Conservation (phyloP, 2,113 vertebrate genomes). For the Protomyctophum bolini region DNA sequence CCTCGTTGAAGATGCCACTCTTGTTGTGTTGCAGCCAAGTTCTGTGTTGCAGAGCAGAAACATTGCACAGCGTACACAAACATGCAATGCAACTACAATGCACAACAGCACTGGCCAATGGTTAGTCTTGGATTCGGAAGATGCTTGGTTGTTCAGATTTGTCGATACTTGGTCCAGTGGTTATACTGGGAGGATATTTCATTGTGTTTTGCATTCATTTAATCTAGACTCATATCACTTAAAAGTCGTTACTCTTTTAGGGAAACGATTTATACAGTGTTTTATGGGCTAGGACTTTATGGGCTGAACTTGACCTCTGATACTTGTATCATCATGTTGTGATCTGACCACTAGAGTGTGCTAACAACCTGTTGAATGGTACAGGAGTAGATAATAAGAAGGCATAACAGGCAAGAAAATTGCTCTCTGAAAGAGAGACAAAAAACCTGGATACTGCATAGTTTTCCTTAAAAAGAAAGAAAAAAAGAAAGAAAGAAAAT, state of each 20-base stretch:
- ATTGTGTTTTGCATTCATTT: no score
- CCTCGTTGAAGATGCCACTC: no score
- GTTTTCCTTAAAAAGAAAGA: background rate
- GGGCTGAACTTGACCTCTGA: slow-evolving; percentile 3
- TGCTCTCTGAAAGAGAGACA: background rate
- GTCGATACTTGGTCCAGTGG: no score
- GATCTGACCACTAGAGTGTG: slow-evolving; percentile 37
- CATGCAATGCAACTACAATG: slow-evolving; percentile 93
- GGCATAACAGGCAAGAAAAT: background rate
- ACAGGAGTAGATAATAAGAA: no score
- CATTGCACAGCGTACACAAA: slow-evolving; percentile 81
- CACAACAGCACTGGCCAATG: slow-evolving; percentile 77
- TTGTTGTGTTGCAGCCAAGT: slow-evolving; percentile 42
- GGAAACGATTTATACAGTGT: no score
- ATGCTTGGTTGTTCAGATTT: no score
- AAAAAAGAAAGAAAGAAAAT: no score
- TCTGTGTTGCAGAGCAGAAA: slow-evolving; percentile 85
- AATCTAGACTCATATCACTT: no score
- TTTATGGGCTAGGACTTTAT: background rate
- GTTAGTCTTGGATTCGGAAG: background rate
- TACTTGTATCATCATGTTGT: background rate
- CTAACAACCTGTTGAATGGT: background rate
- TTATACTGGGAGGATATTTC: no score
- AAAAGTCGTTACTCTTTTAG: no score
- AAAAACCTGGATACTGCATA: slow-evolving; percentile 1